Evolutionary conservation across 2,797 vertebrate species (phyloP).

Genomic region (Pantherophis vulpinus): DNA sequence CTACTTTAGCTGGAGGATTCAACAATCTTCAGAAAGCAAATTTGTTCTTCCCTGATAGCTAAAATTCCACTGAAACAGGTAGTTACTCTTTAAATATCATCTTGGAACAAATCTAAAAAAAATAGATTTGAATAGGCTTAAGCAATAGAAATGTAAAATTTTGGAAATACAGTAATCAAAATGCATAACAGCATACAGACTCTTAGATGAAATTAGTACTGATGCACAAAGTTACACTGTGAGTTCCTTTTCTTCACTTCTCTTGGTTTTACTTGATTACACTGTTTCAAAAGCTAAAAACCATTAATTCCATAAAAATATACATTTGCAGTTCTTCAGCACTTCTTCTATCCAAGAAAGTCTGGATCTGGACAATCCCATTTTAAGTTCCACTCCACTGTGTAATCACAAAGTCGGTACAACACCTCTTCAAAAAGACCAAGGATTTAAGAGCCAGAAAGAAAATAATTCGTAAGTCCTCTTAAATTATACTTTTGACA

Average conservation of each 20-base stretch:
- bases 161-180: conserved; percentile 35
- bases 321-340: conserved; percentile 85
- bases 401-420: conserved; percentile 82
- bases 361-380: conserved; percentile 79
- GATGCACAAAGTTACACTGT: rapidly evolving
- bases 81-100: not conserved
- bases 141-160: conserved; percentile 32
- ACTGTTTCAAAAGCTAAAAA: not conserved
- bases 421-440: conserved; percentile 77
- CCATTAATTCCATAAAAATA: conserved; percentile 29
- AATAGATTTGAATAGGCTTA: conserved; percentile 25
- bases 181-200: not conserved
- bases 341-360: conserved; percentile 84
- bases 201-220: not conserved
- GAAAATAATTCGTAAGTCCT: conserved; percentile 88
- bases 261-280: conserved; percentile 1
- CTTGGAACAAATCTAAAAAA: conserved; percentile 11
- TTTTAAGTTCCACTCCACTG: conserved; percentile 79
- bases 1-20: conserved; percentile 28
- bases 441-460: conserved; percentile 83
- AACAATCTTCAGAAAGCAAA: conserved; percentile 1
- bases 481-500: rapidly evolving
- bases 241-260: conserved; percentile 25
- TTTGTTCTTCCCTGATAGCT: conserved; percentile 8
- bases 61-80: not conserved